Percentiles rank a stretch among this genome's conserved stretches.
Conservation (phyloP, 2,113 vertebrate species). For the Morphnarchus princeps region DNA sequence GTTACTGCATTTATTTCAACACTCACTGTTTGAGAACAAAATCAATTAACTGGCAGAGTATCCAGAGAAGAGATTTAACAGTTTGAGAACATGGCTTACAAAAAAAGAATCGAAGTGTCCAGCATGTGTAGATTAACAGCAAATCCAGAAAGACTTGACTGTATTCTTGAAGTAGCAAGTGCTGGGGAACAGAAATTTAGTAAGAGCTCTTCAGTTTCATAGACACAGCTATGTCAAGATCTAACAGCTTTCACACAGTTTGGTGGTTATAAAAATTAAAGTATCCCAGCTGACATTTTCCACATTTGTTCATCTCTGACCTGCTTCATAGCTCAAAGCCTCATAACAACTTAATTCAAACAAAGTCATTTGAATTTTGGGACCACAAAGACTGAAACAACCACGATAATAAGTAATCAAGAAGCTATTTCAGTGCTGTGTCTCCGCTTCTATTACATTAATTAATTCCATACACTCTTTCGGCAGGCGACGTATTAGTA, state of each 20-base stretch:
- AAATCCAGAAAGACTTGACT: background rate
- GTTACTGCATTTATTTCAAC: background rate
- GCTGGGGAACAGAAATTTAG: background rate
- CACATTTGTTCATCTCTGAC: background rate
- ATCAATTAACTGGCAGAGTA: background rate
- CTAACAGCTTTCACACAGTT: background rate
- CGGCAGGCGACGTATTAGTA: background rate
- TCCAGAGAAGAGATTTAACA: background rate
- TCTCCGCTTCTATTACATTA: background rate
- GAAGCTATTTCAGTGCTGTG: background rate
- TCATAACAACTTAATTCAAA: background rate
- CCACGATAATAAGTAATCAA: rapidly evolving
- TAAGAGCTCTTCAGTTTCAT: background rate
- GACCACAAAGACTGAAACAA: background rate
- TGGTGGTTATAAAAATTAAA: background rate
- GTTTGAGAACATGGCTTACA: too few relatives aligned
- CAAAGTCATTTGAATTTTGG: background rate
- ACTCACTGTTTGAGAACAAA: background rate
- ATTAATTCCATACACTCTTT: background rate
- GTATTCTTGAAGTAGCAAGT: background rate
- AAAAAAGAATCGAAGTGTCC: rapidly evolving
- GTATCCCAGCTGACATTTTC: background rate
- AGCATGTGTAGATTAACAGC: background rate
- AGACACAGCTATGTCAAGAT: too few relatives aligned
- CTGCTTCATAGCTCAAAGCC: background rate